A percentile compares a stretch with the other conserved stretches of the same genome.
phyloP scores from a whole-genome alignment of 1,140 invertebrate genomes.

The Brachionus rubens region DNA sequence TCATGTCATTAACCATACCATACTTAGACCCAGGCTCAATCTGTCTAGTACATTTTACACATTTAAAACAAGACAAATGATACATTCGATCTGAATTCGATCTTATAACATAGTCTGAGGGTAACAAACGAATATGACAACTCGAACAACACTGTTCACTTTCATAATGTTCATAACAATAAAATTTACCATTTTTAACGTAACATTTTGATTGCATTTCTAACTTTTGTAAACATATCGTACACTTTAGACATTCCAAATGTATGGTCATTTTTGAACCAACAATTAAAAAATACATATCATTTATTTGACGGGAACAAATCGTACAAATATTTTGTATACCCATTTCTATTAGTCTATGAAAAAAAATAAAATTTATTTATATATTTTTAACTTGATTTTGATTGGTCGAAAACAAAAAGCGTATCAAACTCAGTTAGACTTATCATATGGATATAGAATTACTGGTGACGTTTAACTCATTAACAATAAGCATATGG shows the following conservation, averaged over 20 bases:
- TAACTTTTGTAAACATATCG: conserved; percentile 17
- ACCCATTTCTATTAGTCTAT: not conserved
- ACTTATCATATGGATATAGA: conserved; percentile 10
- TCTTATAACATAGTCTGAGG: conserved; percentile 25
- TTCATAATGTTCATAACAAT: not conserved
- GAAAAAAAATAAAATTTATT: not conserved
- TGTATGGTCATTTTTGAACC: conserved; percentile 2
- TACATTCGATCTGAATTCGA: not conserved
- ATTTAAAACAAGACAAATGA: conserved; percentile 35
- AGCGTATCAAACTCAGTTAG: not conserved
- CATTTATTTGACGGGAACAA: conserved; percentile 1
- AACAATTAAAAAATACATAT: conserved; percentile 37
- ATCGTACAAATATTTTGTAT: conserved; percentile 43
- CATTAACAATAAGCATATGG: conserved; percentile 11
- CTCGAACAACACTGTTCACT: not conserved
- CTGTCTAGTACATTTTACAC: not conserved
- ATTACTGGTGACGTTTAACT: conserved; percentile 30
- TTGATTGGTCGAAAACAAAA: conserved; percentile 3
- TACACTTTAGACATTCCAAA: conserved; percentile 35
- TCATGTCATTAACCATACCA: not conserved
- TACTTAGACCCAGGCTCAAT: conserved; percentile 17
- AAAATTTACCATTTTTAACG: conserved; percentile 10
- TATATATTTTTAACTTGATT: not conserved
- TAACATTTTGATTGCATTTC: conserved; percentile 41
- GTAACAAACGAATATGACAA: not conserved